Evolutionary conservation across 2,113 vertebrate species (phyloP), one percentile per base, ranked within the genome.

Genomic region (Hemiprocne comata): DNA sequence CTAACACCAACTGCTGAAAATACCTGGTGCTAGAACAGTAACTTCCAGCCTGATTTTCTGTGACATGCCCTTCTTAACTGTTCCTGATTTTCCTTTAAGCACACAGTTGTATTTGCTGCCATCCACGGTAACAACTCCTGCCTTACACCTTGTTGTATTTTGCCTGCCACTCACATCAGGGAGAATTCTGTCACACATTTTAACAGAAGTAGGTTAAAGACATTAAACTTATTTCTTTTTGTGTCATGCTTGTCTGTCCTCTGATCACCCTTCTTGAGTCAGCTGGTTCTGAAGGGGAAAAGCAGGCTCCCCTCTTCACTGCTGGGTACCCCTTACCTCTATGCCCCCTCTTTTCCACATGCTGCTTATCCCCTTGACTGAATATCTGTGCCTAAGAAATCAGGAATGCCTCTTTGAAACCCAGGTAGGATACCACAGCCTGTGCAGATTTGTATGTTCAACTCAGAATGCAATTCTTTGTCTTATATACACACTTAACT

Each of bases 1-100:
- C 5, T 13, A 74, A 66, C 48, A 67, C 17, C 10, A 20, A 54
- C 40, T 74, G 82, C 50, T 62, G 53, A 57, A 60, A 75, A 57
- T 4, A 12, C 28, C 71, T 4, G 0, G 21, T 74, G 38, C 57
- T 60, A 44, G 48, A 77, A 58, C 61, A 91, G 78, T 48, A 69
- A 87, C 71, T 78, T 55, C 40, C 24, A 64, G 42, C 36, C 66
- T 25, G 20, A 66, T 72, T 79, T 64, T 42, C 73, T 75, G 66
- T 23, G 28, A 65, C 51, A 40, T 50, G 46, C 28, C 33, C 9
- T 78, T 76, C 40, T 69, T 69, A 74, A 76, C 48, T 29, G 46
- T n/a, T 89, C 86, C 42, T 28, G 61, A 80, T 84, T 86, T 84
- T 40, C 73, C 61, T 84, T 70, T 55, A 61, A 84, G 44, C 51